Conservation (phyloP, 2,888 invertebrate species). For the Lasioglossum oenotherae region DNA sequence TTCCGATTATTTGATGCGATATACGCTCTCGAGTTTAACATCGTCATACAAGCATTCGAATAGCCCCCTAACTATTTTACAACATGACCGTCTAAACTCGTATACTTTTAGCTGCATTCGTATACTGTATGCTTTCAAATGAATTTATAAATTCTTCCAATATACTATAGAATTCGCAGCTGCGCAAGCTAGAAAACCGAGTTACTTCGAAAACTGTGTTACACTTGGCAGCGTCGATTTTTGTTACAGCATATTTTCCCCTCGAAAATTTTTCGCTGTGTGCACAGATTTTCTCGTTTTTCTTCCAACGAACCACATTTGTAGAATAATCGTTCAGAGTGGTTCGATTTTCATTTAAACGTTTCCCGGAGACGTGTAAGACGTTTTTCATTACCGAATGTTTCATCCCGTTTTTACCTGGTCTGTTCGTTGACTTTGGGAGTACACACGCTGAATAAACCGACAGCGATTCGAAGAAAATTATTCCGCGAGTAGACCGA, state of each 20-base stretch:
- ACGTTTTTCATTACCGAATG: not conserved
- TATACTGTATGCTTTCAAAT: not conserved
- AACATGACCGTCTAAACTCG: not conserved
- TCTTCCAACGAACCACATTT: not conserved
- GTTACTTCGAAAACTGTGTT: not conserved
- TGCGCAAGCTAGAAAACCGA: not conserved
- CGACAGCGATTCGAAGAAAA: slow-evolving; percentile 26
- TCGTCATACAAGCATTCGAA: not conserved
- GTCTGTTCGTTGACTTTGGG: slow-evolving; percentile 11
- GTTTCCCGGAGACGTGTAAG: not conserved
- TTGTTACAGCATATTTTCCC: not conserved
- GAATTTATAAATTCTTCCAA: not conserved
- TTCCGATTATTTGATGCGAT: not conserved
- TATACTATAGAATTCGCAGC: not conserved
- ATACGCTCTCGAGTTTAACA: not conserved
- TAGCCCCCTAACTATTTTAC: not conserved
- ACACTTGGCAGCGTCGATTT: not conserved
- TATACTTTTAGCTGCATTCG: not conserved
- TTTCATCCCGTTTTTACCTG: slow-evolving; percentile 6
- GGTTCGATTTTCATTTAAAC: slow-evolving; percentile 3
- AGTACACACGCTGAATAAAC: slow-evolving; percentile 13
- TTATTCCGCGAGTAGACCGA: slow-evolving; percentile 4
- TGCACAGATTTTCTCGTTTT: not conserved
- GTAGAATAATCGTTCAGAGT: not conserved
- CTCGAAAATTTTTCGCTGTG: not conserved